Conservation (phyloP, 1,140 invertebrate species). For the Gonatopus flavifemur region DNA sequence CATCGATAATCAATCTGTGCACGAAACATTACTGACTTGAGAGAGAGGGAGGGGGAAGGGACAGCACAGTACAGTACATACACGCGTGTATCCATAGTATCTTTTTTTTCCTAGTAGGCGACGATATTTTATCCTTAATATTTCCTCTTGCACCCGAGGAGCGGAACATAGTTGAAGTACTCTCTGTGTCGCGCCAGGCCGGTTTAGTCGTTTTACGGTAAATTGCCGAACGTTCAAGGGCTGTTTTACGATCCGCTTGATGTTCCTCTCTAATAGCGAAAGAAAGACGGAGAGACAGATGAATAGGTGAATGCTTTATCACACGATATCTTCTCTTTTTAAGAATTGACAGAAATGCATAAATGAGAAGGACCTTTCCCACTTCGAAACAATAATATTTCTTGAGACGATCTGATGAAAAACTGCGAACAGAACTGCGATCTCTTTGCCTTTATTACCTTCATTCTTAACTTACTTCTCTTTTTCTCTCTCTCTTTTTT, state of each 20-base stretch:
- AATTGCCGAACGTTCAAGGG: constrained; percentile 21
- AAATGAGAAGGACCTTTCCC: too few species aligned
- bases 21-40: not conserved
- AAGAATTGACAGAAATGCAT: too few species aligned
- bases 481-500: not conserved
- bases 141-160: constrained; percentile 14
- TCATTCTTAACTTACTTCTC: not conserved
- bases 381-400: too few species aligned
- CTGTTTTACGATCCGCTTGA: constrained; percentile 21
- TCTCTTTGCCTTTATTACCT: not conserved
- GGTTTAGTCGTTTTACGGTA: too few species aligned
- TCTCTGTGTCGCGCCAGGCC: too few species aligned
- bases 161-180: constrained; percentile 18
- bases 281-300: not conserved
- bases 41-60: too few species aligned
- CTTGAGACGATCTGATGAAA: too few species aligned
- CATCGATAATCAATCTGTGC: not conserved
- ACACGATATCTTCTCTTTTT: too few species aligned
- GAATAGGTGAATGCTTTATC: too few species aligned
- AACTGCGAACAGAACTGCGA: not conserved
- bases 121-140: constrained; percentile 20
- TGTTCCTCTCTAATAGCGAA: too few species aligned
- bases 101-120: too few species aligned
- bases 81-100: not conserved
- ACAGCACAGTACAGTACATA: too few species aligned